A percentile compares a stretch with the other conserved stretches of the same genome.
Evolutionary conservation across 1,140 invertebrate genomes (phyloP).

Genomic region (Papilio dardanus): DNA sequence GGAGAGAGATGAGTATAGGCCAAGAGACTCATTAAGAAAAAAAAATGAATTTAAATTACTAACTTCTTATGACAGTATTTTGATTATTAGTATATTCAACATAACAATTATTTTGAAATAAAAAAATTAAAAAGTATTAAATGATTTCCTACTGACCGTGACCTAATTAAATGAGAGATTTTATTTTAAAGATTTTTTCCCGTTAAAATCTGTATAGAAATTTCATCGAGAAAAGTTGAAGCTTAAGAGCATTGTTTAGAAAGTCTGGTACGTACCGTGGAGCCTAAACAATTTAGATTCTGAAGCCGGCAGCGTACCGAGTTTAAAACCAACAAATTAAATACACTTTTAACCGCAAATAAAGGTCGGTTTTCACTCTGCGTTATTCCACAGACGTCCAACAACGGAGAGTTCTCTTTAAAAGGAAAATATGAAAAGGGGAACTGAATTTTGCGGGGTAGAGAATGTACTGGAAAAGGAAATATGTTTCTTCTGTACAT

Average conservation of each 20-base stretch:
- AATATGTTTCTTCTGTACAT: too few relatives aligned
- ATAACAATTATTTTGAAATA: too few relatives aligned
- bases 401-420: neutral
- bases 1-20: too few relatives aligned
- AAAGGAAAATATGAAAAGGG: neutral
- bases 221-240: slow-evolving; percentile 2
- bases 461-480: neutral
- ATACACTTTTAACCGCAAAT: slow-evolving; percentile 38
- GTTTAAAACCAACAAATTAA: slow-evolving; percentile 45
- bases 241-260: slow-evolving; percentile 10
- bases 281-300: slow-evolving; percentile 39
- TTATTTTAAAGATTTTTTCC: slow-evolving; percentile 7
- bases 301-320: slow-evolving; percentile 39
- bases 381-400: neutral
- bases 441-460: neutral
- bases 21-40: too few relatives aligned
- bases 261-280: neutral
- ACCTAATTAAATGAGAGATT: neutral
- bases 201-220: neutral
- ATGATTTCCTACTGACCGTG: neutral
- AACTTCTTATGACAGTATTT: too few relatives aligned
- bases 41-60: too few relatives aligned
- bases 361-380: neutral
- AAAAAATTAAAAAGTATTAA: neutral
- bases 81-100: too few relatives aligned